Evolutionary conservation across 2,113 vertebrate genomes (phyloP).

Genomic region (Nannospalax galili): DNA sequence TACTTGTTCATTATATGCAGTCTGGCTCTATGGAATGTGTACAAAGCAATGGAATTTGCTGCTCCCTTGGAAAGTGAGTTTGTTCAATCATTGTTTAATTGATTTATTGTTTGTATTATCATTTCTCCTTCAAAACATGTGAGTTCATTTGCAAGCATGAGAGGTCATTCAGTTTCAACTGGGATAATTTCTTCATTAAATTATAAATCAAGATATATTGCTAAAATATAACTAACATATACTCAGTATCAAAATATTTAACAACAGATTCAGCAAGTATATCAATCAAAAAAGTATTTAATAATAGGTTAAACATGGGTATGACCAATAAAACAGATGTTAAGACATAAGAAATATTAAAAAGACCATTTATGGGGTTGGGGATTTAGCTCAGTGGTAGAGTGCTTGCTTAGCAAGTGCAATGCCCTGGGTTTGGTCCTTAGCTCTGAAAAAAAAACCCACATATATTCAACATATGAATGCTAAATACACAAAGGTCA

Average conservation of each 20-base stretch:
- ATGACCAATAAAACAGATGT: not conserved
- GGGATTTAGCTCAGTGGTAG: too few relatives aligned
- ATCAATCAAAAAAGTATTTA: not conserved
- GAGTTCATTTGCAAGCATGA: not conserved
- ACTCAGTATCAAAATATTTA: not conserved
- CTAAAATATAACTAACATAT: not conserved
- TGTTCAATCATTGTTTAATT: not conserved
- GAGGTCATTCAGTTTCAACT: not conserved
- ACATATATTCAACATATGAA: not conserved
- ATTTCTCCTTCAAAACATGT: not conserved
- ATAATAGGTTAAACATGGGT: not conserved
- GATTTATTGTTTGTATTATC: not conserved
- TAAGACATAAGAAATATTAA: not conserved
- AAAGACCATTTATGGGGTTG: too few relatives aligned
- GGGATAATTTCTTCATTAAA: not conserved
- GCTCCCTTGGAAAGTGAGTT: not conserved
- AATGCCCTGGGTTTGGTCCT: too few relatives aligned
- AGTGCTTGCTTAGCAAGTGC: too few relatives aligned
- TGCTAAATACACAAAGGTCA: not conserved
- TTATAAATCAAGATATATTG: not conserved
- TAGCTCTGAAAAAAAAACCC: too few relatives aligned
- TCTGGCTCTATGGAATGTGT: not conserved
- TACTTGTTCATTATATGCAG: not conserved
- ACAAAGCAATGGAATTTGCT: not conserved
- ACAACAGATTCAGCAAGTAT: not conserved